Evolutionary conservation across 2,797 vertebrate genomes (phyloP).

Genomic region (Odontamblyopus lacepedii): DNA sequence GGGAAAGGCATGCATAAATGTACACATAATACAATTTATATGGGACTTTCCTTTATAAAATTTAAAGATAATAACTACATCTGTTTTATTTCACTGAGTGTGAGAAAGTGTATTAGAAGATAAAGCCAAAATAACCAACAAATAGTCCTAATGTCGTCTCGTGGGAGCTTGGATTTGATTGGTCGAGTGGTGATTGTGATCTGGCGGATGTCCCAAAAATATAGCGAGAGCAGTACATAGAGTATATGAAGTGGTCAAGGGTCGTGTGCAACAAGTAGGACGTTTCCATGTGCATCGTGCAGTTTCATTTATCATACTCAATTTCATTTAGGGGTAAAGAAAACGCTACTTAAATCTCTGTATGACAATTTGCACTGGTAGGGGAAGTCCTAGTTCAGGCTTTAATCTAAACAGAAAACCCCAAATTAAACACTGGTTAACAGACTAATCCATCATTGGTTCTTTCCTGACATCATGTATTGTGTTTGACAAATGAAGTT

Average conservation of each 20-base stretch:
- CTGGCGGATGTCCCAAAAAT: conserved; percentile 61
- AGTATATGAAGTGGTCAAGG: conserved; percentile 53
- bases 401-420: too few species aligned
- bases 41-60: conserved; percentile 38
- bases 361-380: neutral
- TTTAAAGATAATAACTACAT: conserved; percentile 39
- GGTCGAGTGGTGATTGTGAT: conserved; percentile 65
- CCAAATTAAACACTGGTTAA: neutral
- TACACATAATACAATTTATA: conserved; percentile 51
- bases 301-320: neutral
- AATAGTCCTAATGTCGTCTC: conserved; percentile 45
- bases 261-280: conserved; percentile 30
- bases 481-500: too few species aligned
- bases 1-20: conserved; percentile 19
- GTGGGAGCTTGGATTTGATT: conserved; percentile 58
- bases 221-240: conserved; percentile 34
- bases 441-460: neutral
- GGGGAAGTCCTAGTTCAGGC: too few species aligned
- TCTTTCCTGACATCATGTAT: neutral
- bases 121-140: conserved; percentile 42
- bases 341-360: neutral
- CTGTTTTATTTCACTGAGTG: conserved; percentile 36
- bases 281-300: neutral
- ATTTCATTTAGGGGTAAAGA: neutral
- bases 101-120: conserved; percentile 45